These are phyloP conservation scores for Zaprionus kolodkinae DNA, from an alignment of 1,140 invertebrate species.

Conservation along the genomic window DNA sequence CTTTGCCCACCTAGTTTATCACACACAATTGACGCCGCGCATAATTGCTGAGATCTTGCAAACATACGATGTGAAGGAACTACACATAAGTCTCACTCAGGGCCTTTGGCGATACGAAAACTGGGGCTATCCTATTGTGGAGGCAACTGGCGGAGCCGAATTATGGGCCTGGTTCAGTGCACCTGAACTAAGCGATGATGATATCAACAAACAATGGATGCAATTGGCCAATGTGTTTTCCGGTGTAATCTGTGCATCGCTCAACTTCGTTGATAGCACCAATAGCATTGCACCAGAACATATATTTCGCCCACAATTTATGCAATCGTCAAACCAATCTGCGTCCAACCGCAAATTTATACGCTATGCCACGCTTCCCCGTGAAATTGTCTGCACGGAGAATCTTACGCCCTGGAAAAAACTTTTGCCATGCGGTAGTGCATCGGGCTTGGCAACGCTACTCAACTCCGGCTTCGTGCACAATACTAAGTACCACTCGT, in stretches of 20 bases:
- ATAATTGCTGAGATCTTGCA: slow-evolving; percentile 95
- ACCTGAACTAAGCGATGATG: slow-evolving; percentile 80
- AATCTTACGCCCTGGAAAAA: slow-evolving; percentile 99
- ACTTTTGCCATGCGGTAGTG: slow-evolving; percentile 95
- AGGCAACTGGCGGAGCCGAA: slow-evolving; percentile 96
- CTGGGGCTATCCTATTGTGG: slow-evolving; percentile 95
- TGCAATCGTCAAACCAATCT: slow-evolving; percentile 44
- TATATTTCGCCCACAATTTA: slow-evolving; percentile 90
- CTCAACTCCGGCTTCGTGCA: slow-evolving; percentile 96
- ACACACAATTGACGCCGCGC: slow-evolving; percentile 95
- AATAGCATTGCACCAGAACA: slow-evolving; percentile 94
- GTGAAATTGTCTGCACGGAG: slow-evolving; percentile 99
- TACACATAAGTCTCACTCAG: slow-evolving; percentile 96
- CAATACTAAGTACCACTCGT: slow-evolving; percentile 96
- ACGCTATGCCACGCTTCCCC: slow-evolving; percentile 93
- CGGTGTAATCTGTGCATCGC: slow-evolving; percentile 96
- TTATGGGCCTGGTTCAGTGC: slow-evolving; percentile 95
- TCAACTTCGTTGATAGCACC: slow-evolving; percentile 97
- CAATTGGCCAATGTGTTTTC: slow-evolving; percentile 95
- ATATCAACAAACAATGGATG: slow-evolving; percentile 93
- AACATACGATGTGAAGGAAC: slow-evolving; percentile 93
- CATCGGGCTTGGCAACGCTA: slow-evolving; percentile 92
- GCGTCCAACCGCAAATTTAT: slow-evolving; percentile 77
- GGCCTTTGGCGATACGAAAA: slow-evolving; percentile 96
- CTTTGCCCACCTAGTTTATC: slow-evolving; percentile 86